Conservation (phyloP, 2,113 vertebrate species). For the Alouatta palliata region DNA sequence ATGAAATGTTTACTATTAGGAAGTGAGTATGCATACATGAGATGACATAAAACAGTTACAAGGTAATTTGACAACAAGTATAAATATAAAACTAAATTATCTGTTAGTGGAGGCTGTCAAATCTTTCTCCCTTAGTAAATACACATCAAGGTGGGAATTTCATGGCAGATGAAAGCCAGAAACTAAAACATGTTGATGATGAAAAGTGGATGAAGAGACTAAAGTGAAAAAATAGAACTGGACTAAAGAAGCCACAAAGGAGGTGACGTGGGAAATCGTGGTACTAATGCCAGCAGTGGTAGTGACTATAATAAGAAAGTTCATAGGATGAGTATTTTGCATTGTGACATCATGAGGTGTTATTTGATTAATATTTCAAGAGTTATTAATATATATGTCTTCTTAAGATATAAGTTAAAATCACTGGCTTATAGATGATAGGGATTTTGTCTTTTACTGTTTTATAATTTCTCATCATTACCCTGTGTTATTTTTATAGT, state of each 20-base stretch:
- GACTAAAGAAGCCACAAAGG: background rate
- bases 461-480: background rate
- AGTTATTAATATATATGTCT: background rate
- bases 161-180: background rate
- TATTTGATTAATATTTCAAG: slow-evolving; percentile 4
- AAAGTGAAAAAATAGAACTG: background rate
- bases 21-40: background rate
- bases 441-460: background rate
- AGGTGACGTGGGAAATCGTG: background rate
- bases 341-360: background rate
- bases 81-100: background rate
- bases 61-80: background rate
- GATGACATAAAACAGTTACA: background rate
- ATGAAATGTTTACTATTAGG: background rate
- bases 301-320: background rate
- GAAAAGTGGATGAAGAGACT: background rate
- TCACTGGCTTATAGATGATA: background rate
- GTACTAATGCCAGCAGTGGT: background rate
- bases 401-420: background rate
- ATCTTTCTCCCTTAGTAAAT: background rate
- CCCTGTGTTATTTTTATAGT: background rate
- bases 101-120: background rate
- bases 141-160: background rate
- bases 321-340: background rate
- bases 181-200: background rate